Conservation (phyloP, 2,888 invertebrate genomes). For the Myopa testacea region DNA sequence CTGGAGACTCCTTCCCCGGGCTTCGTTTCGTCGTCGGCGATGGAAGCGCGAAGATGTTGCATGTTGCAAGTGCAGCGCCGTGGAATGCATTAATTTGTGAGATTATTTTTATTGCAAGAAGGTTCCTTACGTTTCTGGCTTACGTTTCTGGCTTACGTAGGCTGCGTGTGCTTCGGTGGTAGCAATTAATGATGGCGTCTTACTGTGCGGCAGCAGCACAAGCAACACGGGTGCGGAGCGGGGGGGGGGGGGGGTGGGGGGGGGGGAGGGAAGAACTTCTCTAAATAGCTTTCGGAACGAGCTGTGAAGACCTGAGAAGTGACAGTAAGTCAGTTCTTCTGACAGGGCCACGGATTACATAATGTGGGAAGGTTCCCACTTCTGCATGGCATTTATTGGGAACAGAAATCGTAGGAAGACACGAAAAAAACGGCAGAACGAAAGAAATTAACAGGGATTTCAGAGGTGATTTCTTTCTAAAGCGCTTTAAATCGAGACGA, state of each 20-base stretch:
- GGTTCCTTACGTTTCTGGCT: background rate
- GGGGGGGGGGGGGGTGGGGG: background rate
- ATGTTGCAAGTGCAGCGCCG: constrained; percentile 28
- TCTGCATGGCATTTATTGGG: background rate
- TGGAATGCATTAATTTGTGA: constrained; percentile 38
- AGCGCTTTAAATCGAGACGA: too few species aligned
- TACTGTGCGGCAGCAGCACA: background rate
- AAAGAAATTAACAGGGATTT: too few species aligned
- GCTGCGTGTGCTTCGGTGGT: background rate
- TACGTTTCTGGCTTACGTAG: background rate
- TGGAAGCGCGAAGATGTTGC: constrained; percentile 9
- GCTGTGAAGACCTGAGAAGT: background rate
- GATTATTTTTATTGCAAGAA: constrained; percentile 33
- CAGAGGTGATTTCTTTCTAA: too few species aligned
- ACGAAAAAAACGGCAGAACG: too few species aligned
- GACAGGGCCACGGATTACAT: background rate
- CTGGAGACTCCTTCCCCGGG: background rate
- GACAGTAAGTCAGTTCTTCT: background rate
- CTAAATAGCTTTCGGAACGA: background rate
- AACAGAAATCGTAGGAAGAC: too few species aligned
- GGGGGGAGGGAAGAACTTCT: background rate
- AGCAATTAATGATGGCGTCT: background rate
- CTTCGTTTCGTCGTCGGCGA: background rate
- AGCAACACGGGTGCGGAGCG: background rate
- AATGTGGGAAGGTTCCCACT: background rate